Base-by-base conservation (phyloP, 1,140 invertebrate genomes). In the Hylaeus anthracinus region DNA sequence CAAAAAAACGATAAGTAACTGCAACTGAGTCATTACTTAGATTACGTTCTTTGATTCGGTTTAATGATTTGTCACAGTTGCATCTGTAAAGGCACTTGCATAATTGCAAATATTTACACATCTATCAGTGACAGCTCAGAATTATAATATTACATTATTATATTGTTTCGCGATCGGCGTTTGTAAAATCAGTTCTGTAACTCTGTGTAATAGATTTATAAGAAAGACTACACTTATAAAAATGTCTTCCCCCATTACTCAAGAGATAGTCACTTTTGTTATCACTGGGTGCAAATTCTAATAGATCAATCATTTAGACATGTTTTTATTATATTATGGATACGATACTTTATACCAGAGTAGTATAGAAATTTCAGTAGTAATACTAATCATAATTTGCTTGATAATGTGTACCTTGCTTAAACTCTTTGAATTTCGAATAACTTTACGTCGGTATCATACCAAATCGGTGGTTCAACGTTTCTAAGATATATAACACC, bases 391-490 rank as follows among this genome's bases (percentile, higher is more conserved):
- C 60, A 74, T 65, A 65, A 58, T 67, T 80, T 12, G 2, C 53
- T 56, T 12, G 8, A 51, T 73, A 72, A 45, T 53, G 37, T 45
- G 5, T 14, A 61, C 53, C 5, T 15, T 69, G n/a, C 78, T 95
- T 96, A 98, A 72, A 98, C 96, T 88, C 97, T 94, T 91, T 99
- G 98, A 88, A 99, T 98, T 94, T 99, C 99, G 94, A 99, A 99
- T 67, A 99, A 94, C 93, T 99, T 99, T 8, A 99, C 98, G 92
- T 99, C 98, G 0, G 99, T 99, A 91, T 99, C 99, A 92, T 99
- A 99, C 99, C 99, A 99, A 88, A 99, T 98, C 0, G 99, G 98
- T 39, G 99, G 99, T 92, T 99, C 98, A 64, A 99, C 97, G 94
- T 99, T 99, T 89, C 98, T 96, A 76, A 99, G 95, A 94, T 99